Evolutionary conservation across 2,113 vertebrate genomes (phyloP).

Genomic region (Nicator chloris): DNA sequence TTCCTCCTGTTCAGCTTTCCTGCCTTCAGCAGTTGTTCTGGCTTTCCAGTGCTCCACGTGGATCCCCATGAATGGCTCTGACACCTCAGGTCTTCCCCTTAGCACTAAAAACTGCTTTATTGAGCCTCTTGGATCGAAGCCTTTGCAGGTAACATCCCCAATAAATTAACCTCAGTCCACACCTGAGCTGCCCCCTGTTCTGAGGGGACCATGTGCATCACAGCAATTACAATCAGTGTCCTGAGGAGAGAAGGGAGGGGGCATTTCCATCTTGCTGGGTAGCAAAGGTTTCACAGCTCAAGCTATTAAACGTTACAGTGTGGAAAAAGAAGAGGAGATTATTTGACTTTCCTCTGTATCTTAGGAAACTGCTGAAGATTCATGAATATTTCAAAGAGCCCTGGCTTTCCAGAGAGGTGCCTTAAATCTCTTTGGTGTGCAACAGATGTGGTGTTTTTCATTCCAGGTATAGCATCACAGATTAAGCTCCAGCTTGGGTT

Average conservation of each 20-base stretch:
- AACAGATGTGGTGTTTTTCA: not conserved
- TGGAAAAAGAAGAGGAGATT: not conserved
- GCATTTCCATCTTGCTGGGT: not conserved
- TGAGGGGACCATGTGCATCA: not conserved
- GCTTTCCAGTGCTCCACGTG: not conserved
- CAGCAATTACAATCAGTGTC: not conserved
- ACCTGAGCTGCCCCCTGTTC: not conserved
- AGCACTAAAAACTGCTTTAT: rapidly evolving
- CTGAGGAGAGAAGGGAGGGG: not conserved
- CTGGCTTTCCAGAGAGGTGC: not conserved
- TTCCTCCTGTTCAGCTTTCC: not conserved
- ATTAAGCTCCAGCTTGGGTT: not conserved
- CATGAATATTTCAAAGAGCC: not conserved
- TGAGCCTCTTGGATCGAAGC: not conserved
- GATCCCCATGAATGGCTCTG: rapidly evolving
- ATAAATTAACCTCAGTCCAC: not conserved
- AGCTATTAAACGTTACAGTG: not conserved
- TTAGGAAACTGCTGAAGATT: not conserved
- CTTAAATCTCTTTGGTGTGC: not conserved
- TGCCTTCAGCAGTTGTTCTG: not conserved
- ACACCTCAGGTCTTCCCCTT: not conserved
- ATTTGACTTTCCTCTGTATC: not conserved
- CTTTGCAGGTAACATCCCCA: not conserved
- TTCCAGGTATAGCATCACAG: not conserved
- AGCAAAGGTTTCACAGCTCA: not conserved